These are phyloP conservation scores for Eptatretus atami DNA, from an alignment of 2,797 vertebrate genomes.

Conservation along the genomic window DNA sequence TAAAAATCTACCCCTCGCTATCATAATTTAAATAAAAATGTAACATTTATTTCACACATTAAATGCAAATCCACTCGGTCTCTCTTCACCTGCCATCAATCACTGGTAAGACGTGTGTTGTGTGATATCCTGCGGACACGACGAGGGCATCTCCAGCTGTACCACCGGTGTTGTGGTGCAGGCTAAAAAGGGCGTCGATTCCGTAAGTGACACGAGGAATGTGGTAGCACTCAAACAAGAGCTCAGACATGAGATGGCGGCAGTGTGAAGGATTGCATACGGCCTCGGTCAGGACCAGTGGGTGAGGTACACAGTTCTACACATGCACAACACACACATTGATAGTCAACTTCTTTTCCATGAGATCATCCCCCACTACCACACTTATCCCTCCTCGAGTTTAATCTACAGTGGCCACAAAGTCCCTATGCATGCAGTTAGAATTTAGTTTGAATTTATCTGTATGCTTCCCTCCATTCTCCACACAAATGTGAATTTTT, in stretches of 20 bases:
- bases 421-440: no score
- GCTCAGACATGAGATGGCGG: conserved; percentile 79
- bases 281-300: conserved; percentile 60
- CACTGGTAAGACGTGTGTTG: conserved; percentile 64
- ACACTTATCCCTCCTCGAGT: no score
- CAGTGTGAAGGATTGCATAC: conserved; percentile 70
- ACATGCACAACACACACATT: background rate
- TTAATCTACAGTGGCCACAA: no score
- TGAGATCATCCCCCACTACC: no score
- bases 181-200: conserved; percentile 55
- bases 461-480: no score
- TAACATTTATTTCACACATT: no score
- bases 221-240: conserved; percentile 65
- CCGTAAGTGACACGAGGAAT: conserved; percentile 62
- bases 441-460: no score
- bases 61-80: no score
- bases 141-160: conserved; percentile 19
- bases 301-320: conserved; percentile 48
- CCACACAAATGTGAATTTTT: no score
- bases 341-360: no score
- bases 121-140: conserved; percentile 63
- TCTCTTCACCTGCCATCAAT: conserved; percentile 43
- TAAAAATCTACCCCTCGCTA: no score
- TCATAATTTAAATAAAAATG: no score
- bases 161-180: conserved; percentile 31